These are phyloP conservation scores for Pachydiplax longipennis DNA, from an alignment of 2,888 invertebrate species.

Conservation along the genomic window DNA sequence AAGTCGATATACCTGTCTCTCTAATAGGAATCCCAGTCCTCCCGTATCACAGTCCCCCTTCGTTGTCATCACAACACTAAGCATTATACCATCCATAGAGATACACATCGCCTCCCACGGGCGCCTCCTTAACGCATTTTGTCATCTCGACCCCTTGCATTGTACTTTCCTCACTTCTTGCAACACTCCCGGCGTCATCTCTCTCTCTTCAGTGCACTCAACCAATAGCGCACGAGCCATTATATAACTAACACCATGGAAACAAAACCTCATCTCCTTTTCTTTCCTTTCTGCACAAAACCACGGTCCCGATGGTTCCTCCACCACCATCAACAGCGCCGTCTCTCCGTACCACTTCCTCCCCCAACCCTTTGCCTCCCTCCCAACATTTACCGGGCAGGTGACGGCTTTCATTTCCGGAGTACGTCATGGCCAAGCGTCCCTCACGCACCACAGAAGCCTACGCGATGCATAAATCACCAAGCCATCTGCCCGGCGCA, in stretches of 20 bases:
- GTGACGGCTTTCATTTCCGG: slow-evolving; percentile 43
- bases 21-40: neutral
- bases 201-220: neutral
- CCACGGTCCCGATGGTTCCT: neutral
- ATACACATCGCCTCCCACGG: neutral
- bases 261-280: neutral
- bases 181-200: neutral
- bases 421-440: slow-evolving; percentile 28
- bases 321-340: neutral
- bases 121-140: neutral
- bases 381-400: slow-evolving; percentile 17
- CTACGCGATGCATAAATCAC: slow-evolving; percentile 44
- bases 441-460: slow-evolving; percentile 44
- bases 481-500: slow-evolving; percentile 33
- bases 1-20: neutral
- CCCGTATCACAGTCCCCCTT: neutral
- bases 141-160: neutral
- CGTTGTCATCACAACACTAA: neutral
- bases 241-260: neutral
- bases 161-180: neutral
- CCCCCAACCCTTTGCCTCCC: neutral
- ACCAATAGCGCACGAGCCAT: neutral
- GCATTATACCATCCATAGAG: neutral
- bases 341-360: neutral
- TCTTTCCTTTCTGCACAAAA: neutral